These are phyloP conservation scores for Euthynnus affinis DNA, from an alignment of 2,797 vertebrate species.

Conservation along the genomic window DNA sequence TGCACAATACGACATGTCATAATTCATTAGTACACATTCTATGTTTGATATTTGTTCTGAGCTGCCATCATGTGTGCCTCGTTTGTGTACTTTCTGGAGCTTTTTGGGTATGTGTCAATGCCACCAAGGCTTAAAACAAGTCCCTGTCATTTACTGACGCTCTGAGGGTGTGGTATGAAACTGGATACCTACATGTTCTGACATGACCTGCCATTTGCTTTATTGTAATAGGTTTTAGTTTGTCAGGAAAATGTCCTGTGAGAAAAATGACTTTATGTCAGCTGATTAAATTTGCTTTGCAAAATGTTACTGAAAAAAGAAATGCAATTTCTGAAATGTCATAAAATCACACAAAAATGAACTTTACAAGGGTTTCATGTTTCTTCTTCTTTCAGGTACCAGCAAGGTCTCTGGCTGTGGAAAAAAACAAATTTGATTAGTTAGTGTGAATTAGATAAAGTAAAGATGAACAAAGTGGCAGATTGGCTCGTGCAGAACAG, in stretches of 20 bases:
- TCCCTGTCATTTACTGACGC: constrained; percentile 67
- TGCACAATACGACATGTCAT: constrained; percentile 67
- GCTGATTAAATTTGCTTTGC: constrained; percentile 29
- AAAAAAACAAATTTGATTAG: constrained; percentile 59
- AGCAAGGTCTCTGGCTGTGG: constrained; percentile 62
- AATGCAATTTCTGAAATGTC: constrained; percentile 28
- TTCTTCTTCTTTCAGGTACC: constrained; percentile 82
- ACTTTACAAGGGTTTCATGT: constrained; percentile 76
- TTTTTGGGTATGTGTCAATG: constrained; percentile 54
- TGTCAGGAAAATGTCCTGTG: constrained; percentile 56
- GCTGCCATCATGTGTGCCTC: constrained; percentile 38
- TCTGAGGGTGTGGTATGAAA: constrained; percentile 82
- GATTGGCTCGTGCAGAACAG: constrained; percentile 87
- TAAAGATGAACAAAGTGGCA: constrained; percentile 83
- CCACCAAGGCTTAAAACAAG: constrained; percentile 65
- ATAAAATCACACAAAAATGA: constrained; percentile 37
- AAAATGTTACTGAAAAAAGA: constrained; percentile 8
- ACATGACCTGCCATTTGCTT: constrained; percentile 75
- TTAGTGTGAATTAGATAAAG: constrained; percentile 43
- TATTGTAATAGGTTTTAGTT: constrained; percentile 54
- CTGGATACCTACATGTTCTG: constrained; percentile 77
- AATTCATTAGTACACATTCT: constrained; percentile 60
- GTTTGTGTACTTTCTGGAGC: constrained; percentile 54
- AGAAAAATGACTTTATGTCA: constrained; percentile 27
- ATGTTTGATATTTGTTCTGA: constrained; percentile 70